Evolutionary conservation across 2,888 invertebrate genomes (phyloP).

Genomic region (Hyles lineata): DNA sequence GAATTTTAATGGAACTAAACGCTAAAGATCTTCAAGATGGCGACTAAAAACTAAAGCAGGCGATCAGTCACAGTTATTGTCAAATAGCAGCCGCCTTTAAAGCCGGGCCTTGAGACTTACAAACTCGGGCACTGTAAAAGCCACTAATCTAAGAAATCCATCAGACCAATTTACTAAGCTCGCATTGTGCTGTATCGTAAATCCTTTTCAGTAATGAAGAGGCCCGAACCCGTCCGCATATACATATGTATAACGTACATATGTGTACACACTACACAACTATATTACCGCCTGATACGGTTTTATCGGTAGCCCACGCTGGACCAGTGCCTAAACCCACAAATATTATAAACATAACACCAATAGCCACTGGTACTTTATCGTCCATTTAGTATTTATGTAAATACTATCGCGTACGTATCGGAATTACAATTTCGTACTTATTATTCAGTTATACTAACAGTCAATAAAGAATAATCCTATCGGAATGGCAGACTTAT

Average conservation of each 20-base stretch:
- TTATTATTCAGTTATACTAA: too few relatives aligned
- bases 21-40: too few relatives aligned
- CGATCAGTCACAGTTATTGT: neutral
- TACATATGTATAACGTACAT: neutral
- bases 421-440: neutral
- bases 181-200: conserved; percentile 1
- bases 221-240: neutral
- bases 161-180: conserved; percentile 6
- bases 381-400: conserved; percentile 6
- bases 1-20: neutral
- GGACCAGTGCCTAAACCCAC: conserved; percentile 3
- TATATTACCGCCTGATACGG: neutral
- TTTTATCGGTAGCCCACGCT: neutral
- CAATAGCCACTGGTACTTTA: neutral
- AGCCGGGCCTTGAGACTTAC: neutral
- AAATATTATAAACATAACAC: conserved; percentile 1
- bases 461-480: too few relatives aligned
- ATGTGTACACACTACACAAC: neutral
- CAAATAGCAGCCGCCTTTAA: neutral
- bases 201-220: conserved; percentile 6
- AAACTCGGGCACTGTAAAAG: conserved; percentile 3
- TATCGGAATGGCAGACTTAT: too few relatives aligned
- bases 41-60: neutral
- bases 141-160: conserved; percentile 6
- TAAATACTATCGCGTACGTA: neutral